Evolutionary conservation across 2,797 vertebrate species (phyloP).

Genomic region (Yasuhikotakia modesta): DNA sequence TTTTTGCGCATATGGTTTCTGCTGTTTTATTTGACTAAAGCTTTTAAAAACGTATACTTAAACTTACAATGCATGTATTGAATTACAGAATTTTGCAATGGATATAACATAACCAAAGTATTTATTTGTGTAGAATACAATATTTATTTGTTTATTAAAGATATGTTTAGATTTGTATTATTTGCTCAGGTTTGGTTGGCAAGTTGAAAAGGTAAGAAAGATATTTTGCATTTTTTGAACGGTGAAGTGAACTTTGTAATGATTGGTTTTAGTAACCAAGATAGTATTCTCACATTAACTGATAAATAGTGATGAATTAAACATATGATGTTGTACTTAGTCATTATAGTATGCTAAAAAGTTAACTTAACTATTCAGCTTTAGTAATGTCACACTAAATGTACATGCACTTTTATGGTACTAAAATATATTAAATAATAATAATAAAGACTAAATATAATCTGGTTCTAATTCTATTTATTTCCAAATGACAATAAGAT

Average conservation of each 20-base stretch:
- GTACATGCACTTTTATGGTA: neutral
- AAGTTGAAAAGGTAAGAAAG: neutral
- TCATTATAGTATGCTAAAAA: neutral
- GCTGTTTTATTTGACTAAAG: neutral
- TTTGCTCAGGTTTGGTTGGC: neutral
- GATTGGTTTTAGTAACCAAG: neutral
- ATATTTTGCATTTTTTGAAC: neutral
- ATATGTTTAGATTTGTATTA: neutral
- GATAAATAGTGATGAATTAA: neutral
- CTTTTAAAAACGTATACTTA: neutral
- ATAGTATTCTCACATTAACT: neutral
- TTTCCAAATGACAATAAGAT: neutral
- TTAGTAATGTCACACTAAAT: neutral
- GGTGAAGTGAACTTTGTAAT: neutral
- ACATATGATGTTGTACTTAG: neutral
- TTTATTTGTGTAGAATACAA: conserved; percentile 10
- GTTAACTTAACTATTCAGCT: neutral
- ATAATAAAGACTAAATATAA: too few relatives aligned
- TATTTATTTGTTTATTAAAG: conserved; percentile 36
- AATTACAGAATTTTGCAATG: neutral
- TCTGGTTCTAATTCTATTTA: too few relatives aligned
- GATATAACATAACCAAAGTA: neutral
- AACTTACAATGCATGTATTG: neutral
- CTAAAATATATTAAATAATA: neutral
- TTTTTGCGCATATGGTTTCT: neutral